Conservation (phyloP, 2,113 vertebrate genomes). For the mouse (Mus musculus) region GRCm39 chr9:14444501-14445000, state of each 20-base stretch:
- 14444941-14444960: background rate
- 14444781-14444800: background rate
- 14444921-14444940: background rate
- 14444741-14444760: background rate
- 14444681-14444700: background rate
- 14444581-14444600: background rate
- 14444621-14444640: background rate
- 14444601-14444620: background rate
- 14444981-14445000: background rate
- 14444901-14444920: background rate
- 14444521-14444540: background rate
- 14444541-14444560: background rate
- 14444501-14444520: background rate
- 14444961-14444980: background rate
- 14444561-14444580: background rate
- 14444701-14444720: background rate
- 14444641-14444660: background rate
- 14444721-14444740: background rate
- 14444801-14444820: background rate
- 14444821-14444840: background rate
- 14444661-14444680: conserved; percentile 7
- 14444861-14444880: background rate
- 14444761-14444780: conserved; percentile 4
- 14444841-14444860: accelerated
- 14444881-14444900: background rate